Evolutionary conservation across 2,888 invertebrate genomes (phyloP), one percentile per base, ranked within the genome.

Genomic region (Cephus spinipes): DNA sequence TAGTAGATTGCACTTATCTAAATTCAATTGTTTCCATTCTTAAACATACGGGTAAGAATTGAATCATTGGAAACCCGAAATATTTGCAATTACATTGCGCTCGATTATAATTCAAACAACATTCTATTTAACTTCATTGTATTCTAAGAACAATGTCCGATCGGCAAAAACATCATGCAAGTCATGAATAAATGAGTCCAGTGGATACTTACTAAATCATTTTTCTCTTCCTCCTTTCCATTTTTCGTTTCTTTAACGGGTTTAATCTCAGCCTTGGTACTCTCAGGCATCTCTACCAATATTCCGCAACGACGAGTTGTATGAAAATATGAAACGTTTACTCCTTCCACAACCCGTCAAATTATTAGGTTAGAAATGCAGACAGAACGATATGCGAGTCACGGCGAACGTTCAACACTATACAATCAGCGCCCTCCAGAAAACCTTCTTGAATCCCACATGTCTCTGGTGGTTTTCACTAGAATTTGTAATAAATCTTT

Each of bases 191-290:
- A 68, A 76, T 55, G 71, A 11, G 68, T 23, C 11, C 79, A 73
- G 78, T 68, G 23, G 23, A 68, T 68, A 82, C 87, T 90, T 83
- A 93, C 93, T 91, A 93, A 82, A 81, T 94, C 94, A 81, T 90
- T 92, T 83, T 93, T 93, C 76, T 93, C 92, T 36, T 93, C 92
- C 32, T 92, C 92, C 84, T 93, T 92, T 73, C 92, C 92, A 85
- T 91, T 92, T 81, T 92, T 92, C 82, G 89, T 91, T 82, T 91
- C 92, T 84, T 91, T 91, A 36, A 85, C 84, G 9, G 86, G 86
- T 82, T 90, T 92, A 68, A 87, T 87, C 84, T 91, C 91, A 68
- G 88, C 86, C 85, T 91, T 92, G 68, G 90, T 91, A 82, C 91
- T 92, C 81, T 90, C 92, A 35, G 91, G 90, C 91, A 91, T 91